Base-by-base conservation (phyloP, 2,797 vertebrate species). In the Falco columbarius region DNA sequence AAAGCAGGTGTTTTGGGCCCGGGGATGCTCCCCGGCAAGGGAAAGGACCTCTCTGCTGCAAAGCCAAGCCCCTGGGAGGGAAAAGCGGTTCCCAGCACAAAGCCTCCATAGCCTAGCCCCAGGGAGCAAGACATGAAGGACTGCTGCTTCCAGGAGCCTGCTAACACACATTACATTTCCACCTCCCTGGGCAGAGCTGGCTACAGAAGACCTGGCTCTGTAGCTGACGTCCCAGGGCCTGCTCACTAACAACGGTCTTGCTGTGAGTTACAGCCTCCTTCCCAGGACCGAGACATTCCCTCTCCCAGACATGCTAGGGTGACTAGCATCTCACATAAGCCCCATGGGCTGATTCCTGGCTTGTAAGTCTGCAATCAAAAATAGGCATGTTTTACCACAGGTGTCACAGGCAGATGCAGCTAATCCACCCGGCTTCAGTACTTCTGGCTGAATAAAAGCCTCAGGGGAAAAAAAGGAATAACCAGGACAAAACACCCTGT, bases 1-100 rank as follows among this genome's bases (percentile, higher is more conserved):
- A 81, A 30, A 67, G 16, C 3, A 32, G 34, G 15, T 3, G 0
- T 14, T 59, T 58, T 0, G 0, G 54, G 27, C 40, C 12, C 6
- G 9, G 44, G 5, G 32, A 23, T 0, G 3, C 73, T 68, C 26
- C 42, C 79, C 0, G 0, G 44, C 42, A 32, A 86, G 59, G 54
- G 15, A 8, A 86, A 77, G 44, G 32, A 71, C 4, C 17, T 16
- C 46, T 21, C 26, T 59, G 27, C 34, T 75, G 32, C 42, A 93
- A 51, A 56, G 52, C 65, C 66, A 83, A 90, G 32, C 24, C 51
- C n/a, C 16, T 75, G 52, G 44, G 66, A 85, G 15, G 17, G 19
- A 22, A 66, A 71, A 49, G 30, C 1, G 2, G 59, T 14, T 75
- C 54, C 34, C 51, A 90, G 74, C 23, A 68, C 49, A 44, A 89